Evolutionary conservation across 2,888 invertebrate genomes (phyloP), one percentile per base, ranked within the genome.

Genomic region (Melinopterus prodromus): DNA sequence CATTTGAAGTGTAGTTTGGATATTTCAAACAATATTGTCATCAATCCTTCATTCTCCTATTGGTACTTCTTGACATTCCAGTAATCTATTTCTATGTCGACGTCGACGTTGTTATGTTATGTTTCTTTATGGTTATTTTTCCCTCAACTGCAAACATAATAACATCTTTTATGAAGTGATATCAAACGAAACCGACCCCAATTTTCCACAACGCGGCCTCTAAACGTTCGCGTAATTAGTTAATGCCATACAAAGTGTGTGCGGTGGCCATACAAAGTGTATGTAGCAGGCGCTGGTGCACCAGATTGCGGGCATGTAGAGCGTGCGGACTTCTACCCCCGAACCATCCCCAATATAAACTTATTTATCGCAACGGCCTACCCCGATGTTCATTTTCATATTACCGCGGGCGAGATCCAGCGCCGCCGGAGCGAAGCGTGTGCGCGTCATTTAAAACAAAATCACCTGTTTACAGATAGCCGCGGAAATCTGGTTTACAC

Each of bases 401-500:
- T 72, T 82, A 80, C 36, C 76, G 82, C 16, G 16, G 16, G 77
- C 82, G 53, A 53, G 53, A 53, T 53, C 37, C 14, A 16, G 12
- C 12, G 71, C 26, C 71, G 14, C 71, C 26, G 16, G 71, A 35
- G 71, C 71, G 71, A 16, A 70, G 70, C 71, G 71, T 35, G 71
- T 26, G 71, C n/a, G n/a, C 71, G 71, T 71, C 74, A 80, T 80
- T 77, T 78, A 80, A 80, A 80, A 80, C 74, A 77, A 80, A 80
- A 80, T 80, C 77, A 80, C 80, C 80, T 80, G 80, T 80, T 74
- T 77, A 79, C 74, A 70, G 80, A 79, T 79, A 79, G 79, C 80
- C 77, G 75, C 77, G 80, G 78, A 81, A 81, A 79, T 81, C 79
- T 81, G 83, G 82, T 83, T 82, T 82, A 82, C 84, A 83, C 84